A percentile compares a stretch with the other conserved stretches of the same genome.
These are phyloP conservation scores for Spicauda simplicius DNA, from an alignment of 2,888 invertebrate species.

Conservation along the genomic window DNA sequence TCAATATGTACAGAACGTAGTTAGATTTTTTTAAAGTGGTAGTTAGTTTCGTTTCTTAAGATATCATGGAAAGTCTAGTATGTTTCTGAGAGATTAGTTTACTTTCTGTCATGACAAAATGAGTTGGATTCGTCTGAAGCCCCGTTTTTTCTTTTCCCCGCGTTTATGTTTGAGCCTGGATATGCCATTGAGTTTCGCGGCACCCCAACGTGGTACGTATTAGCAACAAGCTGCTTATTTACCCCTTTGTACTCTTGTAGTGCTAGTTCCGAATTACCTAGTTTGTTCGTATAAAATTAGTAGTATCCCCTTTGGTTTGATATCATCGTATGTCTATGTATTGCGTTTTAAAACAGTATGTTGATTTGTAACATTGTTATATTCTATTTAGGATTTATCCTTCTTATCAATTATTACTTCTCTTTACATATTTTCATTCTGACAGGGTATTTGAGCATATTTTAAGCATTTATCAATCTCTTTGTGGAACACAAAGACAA, in stretches of 20 bases:
- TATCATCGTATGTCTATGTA: too few relatives aligned
- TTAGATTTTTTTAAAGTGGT: neutral
- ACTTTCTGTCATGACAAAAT: slow-evolving; percentile 3
- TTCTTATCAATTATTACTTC: too few relatives aligned
- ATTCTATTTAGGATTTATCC: too few relatives aligned
- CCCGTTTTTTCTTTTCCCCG: slow-evolving; percentile 39
- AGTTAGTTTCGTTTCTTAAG: slow-evolving; percentile 8
- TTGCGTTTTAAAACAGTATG: too few relatives aligned
- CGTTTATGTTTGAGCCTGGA: slow-evolving; percentile 68
- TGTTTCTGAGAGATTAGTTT: neutral
- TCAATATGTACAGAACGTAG: neutral
- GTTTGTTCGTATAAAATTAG: neutral
- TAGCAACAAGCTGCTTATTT: slow-evolving; percentile 32
- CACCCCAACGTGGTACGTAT: slow-evolving; percentile 64
- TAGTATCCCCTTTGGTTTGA: too few relatives aligned
- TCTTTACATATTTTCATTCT: too few relatives aligned
- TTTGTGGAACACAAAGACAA: too few relatives aligned
- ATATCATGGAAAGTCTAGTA: neutral
- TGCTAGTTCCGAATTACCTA: neutral
- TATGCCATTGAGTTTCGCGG: slow-evolving; percentile 60
- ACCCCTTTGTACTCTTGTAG: neutral
- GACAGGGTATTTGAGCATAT: too few relatives aligned
- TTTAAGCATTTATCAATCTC: too few relatives aligned
- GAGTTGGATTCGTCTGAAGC: slow-evolving; percentile 37
- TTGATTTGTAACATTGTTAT: too few relatives aligned